A percentile compares a stretch with the other conserved stretches of the same genome.
These are phyloP conservation scores for Tromatobia lineatoria DNA, from an alignment of 2,888 invertebrate species.

Conservation along the genomic window DNA sequence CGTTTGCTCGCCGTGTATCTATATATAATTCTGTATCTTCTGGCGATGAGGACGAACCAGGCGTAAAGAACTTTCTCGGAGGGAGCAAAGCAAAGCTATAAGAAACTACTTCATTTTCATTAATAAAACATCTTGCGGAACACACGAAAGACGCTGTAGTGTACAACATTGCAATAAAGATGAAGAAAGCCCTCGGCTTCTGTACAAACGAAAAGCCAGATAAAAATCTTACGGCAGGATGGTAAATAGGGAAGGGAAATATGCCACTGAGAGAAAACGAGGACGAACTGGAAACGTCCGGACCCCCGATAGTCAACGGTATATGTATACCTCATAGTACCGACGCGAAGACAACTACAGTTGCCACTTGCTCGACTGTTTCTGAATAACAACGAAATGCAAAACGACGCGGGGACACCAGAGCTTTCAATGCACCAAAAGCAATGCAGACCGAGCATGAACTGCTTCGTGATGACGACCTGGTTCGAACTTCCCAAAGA, in stretches of 20 bases:
- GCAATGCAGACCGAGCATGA: slow-evolving; percentile 23
- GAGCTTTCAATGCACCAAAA: slow-evolving; percentile 32
- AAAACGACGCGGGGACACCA: slow-evolving; percentile 47
- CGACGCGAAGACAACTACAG: slow-evolving; percentile 31
- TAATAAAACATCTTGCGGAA: slow-evolving; percentile 64
- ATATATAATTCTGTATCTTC: background rate
- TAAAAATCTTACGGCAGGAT: background rate
- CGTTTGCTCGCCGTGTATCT: background rate
- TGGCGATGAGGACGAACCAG: slow-evolving; percentile 17
- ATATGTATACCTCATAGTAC: slow-evolving; percentile 2
- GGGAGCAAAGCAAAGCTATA: slow-evolving; percentile 69
- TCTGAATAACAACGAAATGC: slow-evolving; percentile 69
- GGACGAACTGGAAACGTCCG: background rate
- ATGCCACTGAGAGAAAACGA: background rate
- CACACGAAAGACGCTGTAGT: background rate
- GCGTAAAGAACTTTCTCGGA: slow-evolving; percentile 14
- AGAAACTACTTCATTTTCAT: slow-evolving; percentile 64
- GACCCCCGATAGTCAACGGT: background rate
- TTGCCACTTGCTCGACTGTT: slow-evolving; percentile 60
- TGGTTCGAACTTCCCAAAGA: slow-evolving; percentile 32
- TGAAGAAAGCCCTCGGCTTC: slow-evolving; percentile 7
- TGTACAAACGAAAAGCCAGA: background rate
- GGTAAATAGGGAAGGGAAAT: background rate
- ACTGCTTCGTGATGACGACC: slow-evolving; percentile 28
- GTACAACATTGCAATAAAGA: slow-evolving; percentile 6